These are phyloP conservation scores for Scarus forsteni DNA, from an alignment of 2,797 vertebrate genomes.

Conservation along the genomic window DNA sequence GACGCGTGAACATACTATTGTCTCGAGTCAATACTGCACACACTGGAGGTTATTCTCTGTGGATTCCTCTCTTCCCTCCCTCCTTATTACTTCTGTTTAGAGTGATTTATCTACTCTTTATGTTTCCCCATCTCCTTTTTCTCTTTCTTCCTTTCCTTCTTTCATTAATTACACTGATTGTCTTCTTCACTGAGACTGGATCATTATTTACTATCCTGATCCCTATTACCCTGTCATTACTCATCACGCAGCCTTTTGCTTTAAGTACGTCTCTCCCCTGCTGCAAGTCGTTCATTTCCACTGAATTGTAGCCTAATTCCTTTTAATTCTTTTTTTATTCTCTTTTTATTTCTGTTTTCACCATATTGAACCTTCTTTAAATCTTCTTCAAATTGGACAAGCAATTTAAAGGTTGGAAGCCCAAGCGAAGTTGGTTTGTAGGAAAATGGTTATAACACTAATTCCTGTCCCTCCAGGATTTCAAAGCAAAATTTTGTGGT, in stretches of 20 bases:
- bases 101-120: slow-evolving; percentile 61
- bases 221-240: slow-evolving; percentile 40
- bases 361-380: neutral
- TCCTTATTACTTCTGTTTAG: slow-evolving; percentile 37
- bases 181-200: slow-evolving; percentile 43
- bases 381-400: neutral
- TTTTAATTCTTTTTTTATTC: neutral
- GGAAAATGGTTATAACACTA: no score
- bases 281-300: slow-evolving; percentile 2
- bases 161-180: slow-evolving; percentile 70
- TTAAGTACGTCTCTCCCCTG: neutral
- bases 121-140: slow-evolving; percentile 1
- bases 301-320: neutral
- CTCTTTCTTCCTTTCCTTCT: slow-evolving; percentile 15
- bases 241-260: slow-evolving; percentile 37
- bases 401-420: no score
- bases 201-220: slow-evolving; percentile 63
- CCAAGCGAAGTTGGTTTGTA: no score
- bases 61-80: slow-evolving; percentile 12
- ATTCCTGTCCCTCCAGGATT: no score
- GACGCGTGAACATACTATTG: slow-evolving; percentile 40
- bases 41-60: slow-evolving; percentile 24
- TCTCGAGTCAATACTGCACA: slow-evolving; percentile 18
- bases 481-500: no score
- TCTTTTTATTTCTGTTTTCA: neutral